Evolutionary conservation across 2,888 invertebrate genomes (phyloP), one percentile per base, ranked within the genome.

Genomic region (Ectemnius lituratus): DNA sequence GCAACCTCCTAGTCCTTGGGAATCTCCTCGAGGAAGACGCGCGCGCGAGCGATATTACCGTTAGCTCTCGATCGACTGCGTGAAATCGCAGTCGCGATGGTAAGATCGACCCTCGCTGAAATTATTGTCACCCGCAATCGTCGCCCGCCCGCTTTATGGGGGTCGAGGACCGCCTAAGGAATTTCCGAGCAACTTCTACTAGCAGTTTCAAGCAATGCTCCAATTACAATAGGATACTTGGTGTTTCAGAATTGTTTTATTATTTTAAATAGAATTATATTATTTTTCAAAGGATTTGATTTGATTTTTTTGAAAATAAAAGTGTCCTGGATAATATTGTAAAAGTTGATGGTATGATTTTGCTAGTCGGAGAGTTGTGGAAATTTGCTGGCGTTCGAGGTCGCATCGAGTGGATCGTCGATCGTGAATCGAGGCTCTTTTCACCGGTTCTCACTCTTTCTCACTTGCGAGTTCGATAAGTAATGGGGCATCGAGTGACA

Each of bases 401-500:
- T 81, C 81, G 75, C 8, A 20, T 20, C 52, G 63, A 23, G 23
- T 23, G 69, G 20, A 63, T 75, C 70, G 61, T 6, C 58, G 68
- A 76, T 65, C 70, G 70, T 79, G 70, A 45, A 75, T 74, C 80
- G 71, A 72, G 69, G 68, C 62, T 65, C 57, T 16, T 20, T 66
- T 75, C 59, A 27, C 68, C 14, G 61, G 52, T 18, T 23, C 20
- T 64, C 73, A 45, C 75, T 73, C 37, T 23, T 23, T 23, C 78
- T 67, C 78, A 75, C 68, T 16, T 67, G 59, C 49, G 23, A 59
- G 62, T 64, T 46, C 68, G 78, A 78, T 75, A 76, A 80, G 68
- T 76, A 75, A 82, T 80, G 82, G 73, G 73, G 68, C 73, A 80
- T 75, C 78, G 74, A 73, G 75, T 86, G 87, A 86, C 87, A 87